Evolutionary conservation across 2,113 vertebrate species (phyloP), one percentile per base, ranked within the genome.

Genomic region (Tringa solitaria): DNA sequence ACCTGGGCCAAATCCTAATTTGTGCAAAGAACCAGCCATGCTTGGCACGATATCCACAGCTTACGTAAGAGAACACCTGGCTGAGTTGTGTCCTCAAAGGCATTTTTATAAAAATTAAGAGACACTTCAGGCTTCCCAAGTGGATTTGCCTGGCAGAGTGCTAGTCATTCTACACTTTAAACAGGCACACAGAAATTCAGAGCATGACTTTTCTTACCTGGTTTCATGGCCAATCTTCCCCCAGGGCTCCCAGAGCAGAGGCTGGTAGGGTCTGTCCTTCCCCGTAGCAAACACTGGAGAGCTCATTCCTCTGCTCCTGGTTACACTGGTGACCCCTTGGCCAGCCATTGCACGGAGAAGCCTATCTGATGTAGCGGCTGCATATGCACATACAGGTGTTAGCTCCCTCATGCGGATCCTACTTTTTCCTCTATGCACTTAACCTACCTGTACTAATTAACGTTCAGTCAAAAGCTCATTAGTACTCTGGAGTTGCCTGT

Each of bases 141-240:
- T 46, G 20, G 67, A 63, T 88, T 84, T 90, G 75, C 41, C 50
- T 53, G 65, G 12, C 53, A 54, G 32, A 50, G 22, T 53, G n/a
- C 32, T 92, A 8, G 30, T 70, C 43, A 53, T 54, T 77, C 50
- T 43, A 7, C 2, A 2, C 75, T 92, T 65, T 70, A 46, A 89
- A 72, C 12, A 77, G 35, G 7, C 39, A 83, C 6, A 57, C 14
- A 74, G 27, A 41, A 95, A 72, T 75, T 75, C 41, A 89, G 28
- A 83, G 41, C 22, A 30, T 53, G 33, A 32, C 8, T 68, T 53
- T 70, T 94, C 93, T 89, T 91, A 87, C 60, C 89, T 78, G 80
- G 8, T 78, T 70, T 93, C 1, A 0, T 39, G 46, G 68, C 12
- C 27, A 50, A 0, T 74, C 84, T 93, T 90, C 79, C 19, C 57